A percentile compares a stretch with the other conserved stretches of the same genome.
Evolutionary conservation across 2,113 vertebrate genomes (phyloP).

Genomic region (Otus sunia): DNA sequence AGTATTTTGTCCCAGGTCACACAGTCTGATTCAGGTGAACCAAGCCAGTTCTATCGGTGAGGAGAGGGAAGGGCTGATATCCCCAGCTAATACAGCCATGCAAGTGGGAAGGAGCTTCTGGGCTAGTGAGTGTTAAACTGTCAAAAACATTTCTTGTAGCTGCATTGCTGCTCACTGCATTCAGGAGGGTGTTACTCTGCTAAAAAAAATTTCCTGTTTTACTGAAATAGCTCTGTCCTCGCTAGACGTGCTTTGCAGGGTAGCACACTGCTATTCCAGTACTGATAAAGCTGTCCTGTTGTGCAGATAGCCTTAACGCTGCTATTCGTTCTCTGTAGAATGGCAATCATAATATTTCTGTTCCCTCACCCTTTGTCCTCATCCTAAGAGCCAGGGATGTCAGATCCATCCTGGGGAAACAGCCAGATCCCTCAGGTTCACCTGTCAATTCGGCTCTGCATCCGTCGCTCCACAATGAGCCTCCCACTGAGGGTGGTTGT

Average conservation of each 20-base stretch:
- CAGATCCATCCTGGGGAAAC: neutral
- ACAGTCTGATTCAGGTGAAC: neutral
- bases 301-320: neutral
- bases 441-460: conserved; percentile 13
- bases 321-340: neutral
- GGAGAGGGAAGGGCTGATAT: neutral
- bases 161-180: neutral
- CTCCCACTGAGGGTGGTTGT: neutral
- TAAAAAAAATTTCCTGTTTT: neutral
- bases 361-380: neutral
- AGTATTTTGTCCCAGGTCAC: neutral
- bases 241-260: neutral
- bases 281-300: neutral
- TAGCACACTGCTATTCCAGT: neutral
- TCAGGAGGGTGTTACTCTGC: neutral
- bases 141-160: neutral
- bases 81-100: neutral
- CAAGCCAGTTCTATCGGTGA: neutral
- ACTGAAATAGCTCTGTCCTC: conserved; percentile 5
- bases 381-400: neutral
- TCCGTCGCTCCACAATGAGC: neutral
- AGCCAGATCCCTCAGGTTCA: neutral
- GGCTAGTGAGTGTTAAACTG: neutral
- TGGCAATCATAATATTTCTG: neutral
- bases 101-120: neutral